Conservation (phyloP, 2,888 invertebrate species). For the Nemotelus pantherinus region DNA sequence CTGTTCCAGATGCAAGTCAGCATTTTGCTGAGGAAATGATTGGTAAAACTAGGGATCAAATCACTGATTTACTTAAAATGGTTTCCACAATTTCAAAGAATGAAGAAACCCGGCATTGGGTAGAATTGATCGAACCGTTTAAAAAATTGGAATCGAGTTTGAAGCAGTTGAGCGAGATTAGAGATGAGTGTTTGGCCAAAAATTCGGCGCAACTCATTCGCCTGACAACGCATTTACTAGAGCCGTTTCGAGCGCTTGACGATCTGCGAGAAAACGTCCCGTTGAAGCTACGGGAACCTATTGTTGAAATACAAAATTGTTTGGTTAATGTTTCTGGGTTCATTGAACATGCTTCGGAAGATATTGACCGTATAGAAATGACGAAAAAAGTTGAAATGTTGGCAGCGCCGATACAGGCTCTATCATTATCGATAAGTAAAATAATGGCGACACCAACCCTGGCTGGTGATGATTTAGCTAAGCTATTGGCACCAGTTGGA, state of each 20-base stretch:
- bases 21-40: background rate
- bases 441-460: conserved; percentile 11
- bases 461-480: conserved; percentile 54
- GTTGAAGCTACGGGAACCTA: conserved; percentile 28
- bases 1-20: conserved; percentile 53
- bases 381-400: conserved; percentile 52
- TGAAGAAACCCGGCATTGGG: background rate
- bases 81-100: background rate
- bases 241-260: conserved; percentile 40
- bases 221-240: conserved; percentile 44
- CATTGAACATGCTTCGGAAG: conserved; percentile 40
- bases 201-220: conserved; percentile 28
- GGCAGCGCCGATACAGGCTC: conserved; percentile 52
- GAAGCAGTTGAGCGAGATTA: background rate
- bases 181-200: background rate
- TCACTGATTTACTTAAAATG: conserved; percentile 13
- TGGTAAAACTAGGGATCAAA: background rate
- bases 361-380: conserved; percentile 41
- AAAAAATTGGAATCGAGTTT: background rate
- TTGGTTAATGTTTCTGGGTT: conserved; percentile 42
- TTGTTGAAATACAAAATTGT: conserved; percentile 39
- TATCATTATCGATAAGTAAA: conserved; percentile 5
- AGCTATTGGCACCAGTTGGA: conserved; percentile 57
- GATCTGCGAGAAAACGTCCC: conserved; percentile 42
- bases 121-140: background rate